phyloP scores from a whole-genome alignment of 2,888 invertebrate genomes.

The Lypha dubia region DNA sequence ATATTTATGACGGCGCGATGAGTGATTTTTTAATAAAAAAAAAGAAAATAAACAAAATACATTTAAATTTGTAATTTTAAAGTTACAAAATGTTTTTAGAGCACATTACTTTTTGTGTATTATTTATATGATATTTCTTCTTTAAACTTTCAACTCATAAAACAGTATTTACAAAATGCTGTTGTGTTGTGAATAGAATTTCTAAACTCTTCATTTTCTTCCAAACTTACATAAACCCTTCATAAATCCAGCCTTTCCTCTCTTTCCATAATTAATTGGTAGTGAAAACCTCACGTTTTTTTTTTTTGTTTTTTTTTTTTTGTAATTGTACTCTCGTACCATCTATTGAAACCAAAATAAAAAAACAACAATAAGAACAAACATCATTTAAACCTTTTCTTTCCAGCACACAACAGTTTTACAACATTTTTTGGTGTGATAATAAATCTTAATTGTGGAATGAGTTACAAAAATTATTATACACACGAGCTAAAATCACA shows the following conservation, averaged over 20 bases:
- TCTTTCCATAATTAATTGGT: not conserved
- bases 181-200: not conserved
- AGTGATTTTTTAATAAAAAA: not conserved
- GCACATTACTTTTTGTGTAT: too few species aligned
- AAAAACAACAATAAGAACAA: too few species aligned
- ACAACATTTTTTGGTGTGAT: not conserved
- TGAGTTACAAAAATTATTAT: not conserved
- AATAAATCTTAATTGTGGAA: slow-evolving; percentile 34
- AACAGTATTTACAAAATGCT: not conserved
- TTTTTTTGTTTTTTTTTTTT: too few species aligned
- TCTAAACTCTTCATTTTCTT: not conserved
- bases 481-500: slow-evolving; percentile 13
- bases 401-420: not conserved
- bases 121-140: not conserved
- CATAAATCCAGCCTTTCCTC: not conserved
- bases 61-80: too few species aligned
- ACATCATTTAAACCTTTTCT: too few species aligned
- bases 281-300: not conserved
- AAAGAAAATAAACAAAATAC: too few species aligned
- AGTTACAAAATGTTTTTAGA: too few species aligned
- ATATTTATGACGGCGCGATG: not conserved
- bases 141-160: not conserved
- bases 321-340: not conserved
- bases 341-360: not conserved
- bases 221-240: not conserved